Base-by-base conservation (phyloP, 1,140 invertebrate species). In the Capitella teleta region DNA sequence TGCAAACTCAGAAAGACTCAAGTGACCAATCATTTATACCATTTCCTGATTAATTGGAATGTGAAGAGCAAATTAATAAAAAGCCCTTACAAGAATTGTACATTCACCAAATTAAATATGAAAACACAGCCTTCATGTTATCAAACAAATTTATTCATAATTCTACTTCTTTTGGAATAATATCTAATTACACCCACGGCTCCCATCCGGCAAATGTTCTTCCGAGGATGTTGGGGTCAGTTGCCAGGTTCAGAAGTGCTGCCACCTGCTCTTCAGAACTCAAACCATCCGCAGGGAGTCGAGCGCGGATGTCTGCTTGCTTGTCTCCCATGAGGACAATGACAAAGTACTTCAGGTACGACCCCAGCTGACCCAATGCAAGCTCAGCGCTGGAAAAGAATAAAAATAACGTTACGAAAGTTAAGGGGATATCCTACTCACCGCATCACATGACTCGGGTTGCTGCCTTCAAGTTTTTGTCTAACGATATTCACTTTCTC, bases 391-490 rank as follows among this genome's bases (percentile, higher is more conserved):
- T 58, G 23, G 34, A 53, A 50, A 43, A 75, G 45, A 21, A 21
- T 43, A 44, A 28, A 47, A 34, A 49, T 36, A 24, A n/a, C 10
- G 5, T 21, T n/a, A 24, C 5, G 14, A 21, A 2, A 4, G 25
- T 19, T 14, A 14, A 16, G 36, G 21, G 36, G 32, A 38, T 19
- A 55, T 24, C 23, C 28, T 48, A 16, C 41, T 47, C 54, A 67
- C 64, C 63, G 64, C 19, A 75, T 79, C 24, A 85, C 77, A 8
- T 59, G 54, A 3, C 74, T 67, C 5, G 83, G 79, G 62, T 83
- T 82, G 5, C 68, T 66, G 10, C 83, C 82, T 49, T 71, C 62
- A 16, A 86, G 65, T 66, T 84, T 84, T 23, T 65, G 60, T 30
- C 65, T 61, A 0, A 76, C 72, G 21, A 75, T 61, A 6, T 60